Evolutionary conservation across 2,888 invertebrate species (phyloP).

Genomic region (Biston betularia): DNA sequence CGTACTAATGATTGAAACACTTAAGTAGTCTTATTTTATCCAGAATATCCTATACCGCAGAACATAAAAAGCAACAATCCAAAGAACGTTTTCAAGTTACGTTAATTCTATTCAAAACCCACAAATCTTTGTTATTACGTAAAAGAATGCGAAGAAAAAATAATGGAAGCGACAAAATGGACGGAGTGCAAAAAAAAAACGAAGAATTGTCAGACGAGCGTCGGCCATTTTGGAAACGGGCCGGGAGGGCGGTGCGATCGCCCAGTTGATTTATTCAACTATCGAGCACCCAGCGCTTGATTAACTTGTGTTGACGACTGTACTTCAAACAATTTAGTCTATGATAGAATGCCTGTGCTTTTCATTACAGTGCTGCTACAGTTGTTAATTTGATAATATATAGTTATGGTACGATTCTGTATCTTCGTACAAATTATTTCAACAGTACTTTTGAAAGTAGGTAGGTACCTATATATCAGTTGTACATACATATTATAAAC

Average conservation of each 20-base stretch:
- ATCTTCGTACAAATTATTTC: background rate
- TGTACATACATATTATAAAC: no score
- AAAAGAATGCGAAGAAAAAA: slow-evolving; percentile 50
- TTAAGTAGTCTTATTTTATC: background rate
- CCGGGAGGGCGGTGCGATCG: slow-evolving; percentile 67
- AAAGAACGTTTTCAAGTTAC: slow-evolving; percentile 41
- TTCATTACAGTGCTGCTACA: slow-evolving; percentile 21
- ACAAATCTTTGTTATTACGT: slow-evolving; percentile 44
- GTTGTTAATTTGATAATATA: slow-evolving; percentile 12
- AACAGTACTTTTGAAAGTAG: background rate
- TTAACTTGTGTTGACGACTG: slow-evolving; percentile 62
- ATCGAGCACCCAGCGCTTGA: slow-evolving; percentile 58
- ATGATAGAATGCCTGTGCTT: slow-evolving; percentile 39
- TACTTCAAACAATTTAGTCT: slow-evolving; percentile 48
- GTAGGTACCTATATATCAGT: background rate
- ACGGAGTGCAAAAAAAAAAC: slow-evolving; percentile 64
- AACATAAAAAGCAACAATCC: background rate
- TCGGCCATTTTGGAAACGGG: slow-evolving; percentile 79
- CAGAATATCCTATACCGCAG: background rate
- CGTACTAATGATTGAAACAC: background rate
- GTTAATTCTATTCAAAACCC: slow-evolving; percentile 46
- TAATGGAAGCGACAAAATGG: slow-evolving; percentile 64
- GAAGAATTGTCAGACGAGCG: slow-evolving; percentile 46
- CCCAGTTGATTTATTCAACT: slow-evolving; percentile 71
- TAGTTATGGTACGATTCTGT: slow-evolving; percentile 3